These are phyloP conservation scores for Pelecanoides urinatrix DNA, from an alignment of 2,113 vertebrate species.

Conservation along the genomic window DNA sequence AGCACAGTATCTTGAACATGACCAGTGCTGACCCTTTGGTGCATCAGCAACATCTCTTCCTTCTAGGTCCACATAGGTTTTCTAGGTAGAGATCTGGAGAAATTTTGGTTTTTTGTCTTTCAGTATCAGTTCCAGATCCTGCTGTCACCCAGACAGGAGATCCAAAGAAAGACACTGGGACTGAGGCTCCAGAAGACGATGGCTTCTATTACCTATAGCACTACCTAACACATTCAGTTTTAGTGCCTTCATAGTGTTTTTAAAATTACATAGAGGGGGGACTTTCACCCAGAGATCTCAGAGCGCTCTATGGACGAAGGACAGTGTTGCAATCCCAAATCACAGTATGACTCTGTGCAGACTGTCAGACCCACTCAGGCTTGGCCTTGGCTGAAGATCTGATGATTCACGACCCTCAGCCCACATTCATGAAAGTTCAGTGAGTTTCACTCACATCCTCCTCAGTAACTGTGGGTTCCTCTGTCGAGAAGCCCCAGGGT, in stretches of 20 bases:
- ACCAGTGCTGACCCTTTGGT: neutral
- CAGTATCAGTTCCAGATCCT: neutral
- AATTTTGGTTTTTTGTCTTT: fast-evolving
- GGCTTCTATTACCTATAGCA: neutral
- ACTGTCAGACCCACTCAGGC: neutral
- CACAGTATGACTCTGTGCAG: neutral
- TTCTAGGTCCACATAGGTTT: neutral
- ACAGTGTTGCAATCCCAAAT: neutral
- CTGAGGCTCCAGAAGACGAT: fast-evolving
- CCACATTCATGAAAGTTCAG: conserved; percentile 46
- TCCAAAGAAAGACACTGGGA: neutral
- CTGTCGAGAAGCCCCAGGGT: conserved; percentile 13
- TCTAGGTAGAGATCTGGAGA: neutral
- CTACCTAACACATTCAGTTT: no score
- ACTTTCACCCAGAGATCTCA: neutral
- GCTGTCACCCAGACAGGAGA: neutral
- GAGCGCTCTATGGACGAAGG: neutral
- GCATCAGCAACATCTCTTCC: neutral
- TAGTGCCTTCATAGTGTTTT: neutral
- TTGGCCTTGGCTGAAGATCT: neutral
- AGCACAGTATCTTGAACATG: neutral
- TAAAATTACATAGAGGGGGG: neutral
- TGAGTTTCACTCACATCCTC: conserved; percentile 62
- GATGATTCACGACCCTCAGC: conserved; percentile 62
- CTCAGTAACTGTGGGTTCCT: neutral